phyloP scores from a whole-genome alignment of 2,113 vertebrate genomes.

The Cyphomyrus discorhynchus region DNA sequence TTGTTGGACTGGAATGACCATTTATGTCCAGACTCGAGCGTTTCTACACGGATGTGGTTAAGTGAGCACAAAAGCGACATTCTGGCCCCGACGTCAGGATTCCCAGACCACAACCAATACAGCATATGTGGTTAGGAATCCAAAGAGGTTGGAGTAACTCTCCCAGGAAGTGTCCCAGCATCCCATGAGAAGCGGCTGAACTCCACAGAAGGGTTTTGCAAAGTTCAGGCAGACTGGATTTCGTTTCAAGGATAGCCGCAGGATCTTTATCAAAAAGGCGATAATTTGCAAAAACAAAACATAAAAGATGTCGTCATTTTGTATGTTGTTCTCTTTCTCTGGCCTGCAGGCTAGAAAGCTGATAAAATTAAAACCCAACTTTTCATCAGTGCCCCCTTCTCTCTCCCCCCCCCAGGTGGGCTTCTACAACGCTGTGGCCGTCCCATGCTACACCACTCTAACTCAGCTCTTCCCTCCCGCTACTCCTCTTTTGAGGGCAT shows the following conservation, averaged over 20 bases:
- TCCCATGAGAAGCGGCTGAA: conserved; percentile 2
- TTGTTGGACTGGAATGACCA: neutral
- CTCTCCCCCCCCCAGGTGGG: conserved; percentile 67
- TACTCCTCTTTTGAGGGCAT: conserved; percentile 74
- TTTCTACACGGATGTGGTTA: conserved; percentile 11
- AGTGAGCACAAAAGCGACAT: neutral
- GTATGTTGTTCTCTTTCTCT: neutral
- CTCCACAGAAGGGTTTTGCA: neutral
- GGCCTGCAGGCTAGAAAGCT: neutral
- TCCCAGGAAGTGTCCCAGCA: neutral
- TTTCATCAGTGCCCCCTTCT: neutral
- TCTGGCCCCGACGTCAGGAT: neutral
- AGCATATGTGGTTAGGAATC: conserved; percentile 9
- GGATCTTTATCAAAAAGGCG: neutral
- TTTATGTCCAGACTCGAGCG: neutral
- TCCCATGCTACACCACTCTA: conserved; percentile 91
- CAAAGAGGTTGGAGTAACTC: neutral
- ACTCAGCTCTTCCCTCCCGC: conserved; percentile 83
- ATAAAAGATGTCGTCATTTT: neutral
- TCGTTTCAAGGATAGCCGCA: neutral
- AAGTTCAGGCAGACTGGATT: neutral
- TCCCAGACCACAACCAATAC: conserved; percentile 1
- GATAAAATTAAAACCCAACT: neutral
- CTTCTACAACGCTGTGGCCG: conserved; percentile 92
- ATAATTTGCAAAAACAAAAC: conserved; percentile 7